phyloP scores from a whole-genome alignment of 2,113 vertebrate species.

The Xenopus tropicalis region DNA sequence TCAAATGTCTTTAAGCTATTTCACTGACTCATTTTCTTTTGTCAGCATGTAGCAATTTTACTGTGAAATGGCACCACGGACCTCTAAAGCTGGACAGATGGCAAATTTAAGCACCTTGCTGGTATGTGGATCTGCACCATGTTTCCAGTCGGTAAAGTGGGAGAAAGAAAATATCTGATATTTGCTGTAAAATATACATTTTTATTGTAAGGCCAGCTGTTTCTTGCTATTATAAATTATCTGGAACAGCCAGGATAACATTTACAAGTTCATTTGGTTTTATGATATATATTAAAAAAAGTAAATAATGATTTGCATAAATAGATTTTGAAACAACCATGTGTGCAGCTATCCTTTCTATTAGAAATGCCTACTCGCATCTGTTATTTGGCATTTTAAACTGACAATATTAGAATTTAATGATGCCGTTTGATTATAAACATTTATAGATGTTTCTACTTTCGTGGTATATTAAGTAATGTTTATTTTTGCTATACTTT shows the following conservation, averaged over 20 bases:
- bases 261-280: background rate
- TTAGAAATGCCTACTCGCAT: too few species aligned
- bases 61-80: conserved; percentile 12
- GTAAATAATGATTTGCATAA: background rate
- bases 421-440: too few species aligned
- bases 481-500: too few species aligned
- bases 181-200: background rate
- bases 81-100: conserved; percentile 9
- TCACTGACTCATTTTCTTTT: conserved; percentile 16
- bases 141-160: conserved; percentile 8
- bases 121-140: background rate
- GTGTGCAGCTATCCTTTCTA: too few species aligned
- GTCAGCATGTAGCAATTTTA: conserved; percentile 20
- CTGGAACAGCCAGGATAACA: background rate
- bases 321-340: background rate
- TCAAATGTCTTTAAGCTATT: conserved; percentile 21
- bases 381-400: too few species aligned
- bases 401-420: too few species aligned
- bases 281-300: background rate
- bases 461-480: too few species aligned
- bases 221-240: background rate
- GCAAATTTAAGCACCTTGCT: background rate
- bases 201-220: background rate
- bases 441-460: too few species aligned
- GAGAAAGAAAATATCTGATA: background rate